Base-by-base conservation (phyloP, 2,888 invertebrate genomes). In the Zhuqinia jingwanae region DNA sequence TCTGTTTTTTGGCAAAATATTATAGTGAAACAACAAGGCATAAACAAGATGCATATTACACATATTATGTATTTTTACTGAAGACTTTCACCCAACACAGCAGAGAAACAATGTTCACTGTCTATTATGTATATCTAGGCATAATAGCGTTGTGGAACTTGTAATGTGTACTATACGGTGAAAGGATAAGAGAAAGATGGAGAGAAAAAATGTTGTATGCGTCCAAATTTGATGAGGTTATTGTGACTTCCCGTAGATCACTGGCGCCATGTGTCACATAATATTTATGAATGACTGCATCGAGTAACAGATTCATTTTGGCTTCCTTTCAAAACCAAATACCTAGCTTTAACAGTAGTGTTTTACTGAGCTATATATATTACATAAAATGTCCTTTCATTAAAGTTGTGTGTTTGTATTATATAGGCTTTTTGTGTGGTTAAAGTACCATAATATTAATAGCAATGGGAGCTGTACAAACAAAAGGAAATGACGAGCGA, bases 301-400 rank as follows among this genome's bases (percentile, higher is more conserved):
- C 22, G 22, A 22, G n/a, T 13, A 75, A 58, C 58, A 63, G 45
- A 45, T 47, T 20, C 53, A 20, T 68, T 8, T 80, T 80, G 80
- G 80, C 65, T 68, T 11, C 42, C 68, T n/a, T 80, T 68, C 80
- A 80, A 80, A 80, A 27, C 47, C 73, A n/a, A 53, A 36, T 65
- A 11, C n/a, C 50, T 13, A 15, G n/a, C 11, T 11, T 42, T 5
- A 36, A 53, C 13, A 36, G 8, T 3, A 36, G 36, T 8, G 5
- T 36, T 36, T 36, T 3, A 3, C 8, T 36, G 8, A 3, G 8
- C 3, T 36, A 36, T 8, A 36, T 36, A n/a, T 36, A 36, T 36
- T 36, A 8, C 36, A 36, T 36, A 36, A n/a, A 36, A 6, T 36
- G 36, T 36, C 36, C 36, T 6, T 36, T 8, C 36, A 36, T 36